Conservation (phyloP, 1,140 invertebrate species). For the Radopholus similis region DNA sequence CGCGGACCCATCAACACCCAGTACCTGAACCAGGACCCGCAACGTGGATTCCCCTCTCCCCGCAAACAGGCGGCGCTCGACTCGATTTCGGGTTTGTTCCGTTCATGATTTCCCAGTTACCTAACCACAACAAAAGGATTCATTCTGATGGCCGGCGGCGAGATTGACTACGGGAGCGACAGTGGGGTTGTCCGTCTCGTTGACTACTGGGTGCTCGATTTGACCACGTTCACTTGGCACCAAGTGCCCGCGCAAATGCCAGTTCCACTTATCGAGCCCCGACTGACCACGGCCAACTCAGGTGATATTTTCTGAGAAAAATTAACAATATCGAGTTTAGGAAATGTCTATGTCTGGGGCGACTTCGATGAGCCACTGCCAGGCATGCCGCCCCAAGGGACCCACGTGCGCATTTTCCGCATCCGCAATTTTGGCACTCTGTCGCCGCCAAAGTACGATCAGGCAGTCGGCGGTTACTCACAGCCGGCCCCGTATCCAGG, state of each 20-base stretch:
- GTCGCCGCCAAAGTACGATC: slow-evolving; percentile 33
- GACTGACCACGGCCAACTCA: slow-evolving; percentile 55
- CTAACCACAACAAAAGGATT: slow-evolving; percentile 41
- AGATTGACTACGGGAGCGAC: slow-evolving; percentile 55
- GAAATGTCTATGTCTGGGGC: slow-evolving; percentile 59
- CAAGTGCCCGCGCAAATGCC: slow-evolving; percentile 57
- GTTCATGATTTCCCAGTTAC: slow-evolving; percentile 24
- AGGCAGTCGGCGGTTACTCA: slow-evolving; percentile 19
- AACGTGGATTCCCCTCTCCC: slow-evolving; percentile 49
- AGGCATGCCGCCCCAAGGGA: slow-evolving; percentile 55
- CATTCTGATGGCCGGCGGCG: slow-evolving; percentile 56
- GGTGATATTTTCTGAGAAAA: slow-evolving; percentile 25
- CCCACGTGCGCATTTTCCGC: slow-evolving; percentile 55
- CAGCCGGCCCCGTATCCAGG: not conserved
- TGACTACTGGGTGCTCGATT: slow-evolving; percentile 58
- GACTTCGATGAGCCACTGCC: slow-evolving; percentile 58
- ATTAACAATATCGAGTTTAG: slow-evolving; percentile 24
- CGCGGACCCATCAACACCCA: slow-evolving; percentile 56
- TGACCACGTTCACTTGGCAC: slow-evolving; percentile 53
- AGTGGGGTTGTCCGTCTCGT: slow-evolving; percentile 45
- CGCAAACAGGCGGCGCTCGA: slow-evolving; percentile 56
- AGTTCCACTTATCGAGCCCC: slow-evolving; percentile 55
- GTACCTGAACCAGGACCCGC: slow-evolving; percentile 46
- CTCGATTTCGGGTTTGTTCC: slow-evolving; percentile 49
- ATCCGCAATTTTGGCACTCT: slow-evolving; percentile 37